Conservation (phyloP, 2,113 vertebrate genomes). For the Ochotona princeps region DNA sequence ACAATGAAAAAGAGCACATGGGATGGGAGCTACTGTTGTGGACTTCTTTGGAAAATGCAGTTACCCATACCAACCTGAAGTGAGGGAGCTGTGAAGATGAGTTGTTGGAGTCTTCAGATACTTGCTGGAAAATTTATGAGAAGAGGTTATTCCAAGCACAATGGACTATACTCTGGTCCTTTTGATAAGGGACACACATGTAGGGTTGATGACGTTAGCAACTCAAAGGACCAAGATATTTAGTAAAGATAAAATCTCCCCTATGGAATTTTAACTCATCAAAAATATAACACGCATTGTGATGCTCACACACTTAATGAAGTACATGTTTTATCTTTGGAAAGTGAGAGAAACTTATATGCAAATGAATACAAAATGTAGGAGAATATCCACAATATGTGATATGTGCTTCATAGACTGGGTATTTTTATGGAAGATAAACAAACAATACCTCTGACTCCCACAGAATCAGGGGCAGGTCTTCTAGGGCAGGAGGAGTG, state of each 20-base stretch:
- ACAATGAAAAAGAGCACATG: background rate
- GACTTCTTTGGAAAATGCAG: background rate
- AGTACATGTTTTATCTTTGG: background rate
- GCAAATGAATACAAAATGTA: background rate
- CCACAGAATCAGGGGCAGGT: background rate
- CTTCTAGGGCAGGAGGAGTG: background rate
- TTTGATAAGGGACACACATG: background rate
- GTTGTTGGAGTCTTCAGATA: background rate
- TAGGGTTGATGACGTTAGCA: background rate
- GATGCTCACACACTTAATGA: background rate
- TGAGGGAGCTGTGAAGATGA: background rate
- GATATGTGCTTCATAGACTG: background rate
- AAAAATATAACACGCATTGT: background rate
- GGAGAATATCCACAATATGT: background rate
- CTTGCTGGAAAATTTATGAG: background rate
- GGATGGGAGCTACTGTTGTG: background rate
- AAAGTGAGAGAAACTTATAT: background rate
- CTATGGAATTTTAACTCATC: background rate
- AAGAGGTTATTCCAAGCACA: background rate
- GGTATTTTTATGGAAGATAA: background rate
- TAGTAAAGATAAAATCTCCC: background rate
- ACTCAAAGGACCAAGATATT: background rate
- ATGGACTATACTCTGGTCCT: background rate
- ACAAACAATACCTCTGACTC: background rate
- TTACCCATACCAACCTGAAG: accelerated